These are phyloP conservation scores for Ranitomeya imitator DNA, from an alignment of 2,113 vertebrate genomes.

Conservation along the genomic window DNA sequence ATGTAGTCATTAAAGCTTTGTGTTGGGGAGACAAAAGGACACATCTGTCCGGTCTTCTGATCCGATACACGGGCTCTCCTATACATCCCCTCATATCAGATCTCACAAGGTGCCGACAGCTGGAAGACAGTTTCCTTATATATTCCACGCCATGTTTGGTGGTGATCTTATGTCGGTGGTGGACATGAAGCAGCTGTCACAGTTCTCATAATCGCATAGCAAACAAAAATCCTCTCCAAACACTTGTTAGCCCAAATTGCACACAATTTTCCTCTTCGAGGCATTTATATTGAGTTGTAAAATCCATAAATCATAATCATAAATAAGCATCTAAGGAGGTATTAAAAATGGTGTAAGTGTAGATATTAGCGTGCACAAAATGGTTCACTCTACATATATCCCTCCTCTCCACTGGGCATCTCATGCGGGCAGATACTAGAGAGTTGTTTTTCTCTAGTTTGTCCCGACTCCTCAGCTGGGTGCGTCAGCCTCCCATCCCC, in stretches of 20 bases:
- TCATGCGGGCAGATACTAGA: too few species aligned
- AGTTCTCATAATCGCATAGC: background rate
- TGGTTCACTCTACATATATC: too few species aligned
- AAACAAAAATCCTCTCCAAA: background rate
- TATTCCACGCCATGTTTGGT: constrained; percentile 14
- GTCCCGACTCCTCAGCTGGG: too few species aligned
- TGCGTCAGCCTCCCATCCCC: too few species aligned
- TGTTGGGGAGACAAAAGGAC: background rate
- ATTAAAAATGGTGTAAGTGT: too few species aligned
- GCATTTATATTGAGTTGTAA: background rate
- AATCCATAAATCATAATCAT: background rate
- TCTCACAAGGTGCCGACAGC: background rate
- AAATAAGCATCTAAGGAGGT: too few species aligned
- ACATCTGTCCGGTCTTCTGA: background rate
- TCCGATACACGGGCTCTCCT: background rate
- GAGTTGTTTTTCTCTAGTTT: too few species aligned
- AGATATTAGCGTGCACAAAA: too few species aligned
- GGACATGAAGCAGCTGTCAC: constrained; percentile 19
- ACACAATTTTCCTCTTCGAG: too few species aligned
- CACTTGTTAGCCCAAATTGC: background rate
- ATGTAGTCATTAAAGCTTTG: too few species aligned
- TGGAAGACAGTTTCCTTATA: background rate
- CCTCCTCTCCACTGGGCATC: too few species aligned
- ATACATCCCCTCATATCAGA: background rate
- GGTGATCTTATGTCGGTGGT: background rate